These are phyloP conservation scores for Ascaphus truei DNA, from an alignment of 2,113 vertebrate genomes.

Conservation along the genomic window DNA sequence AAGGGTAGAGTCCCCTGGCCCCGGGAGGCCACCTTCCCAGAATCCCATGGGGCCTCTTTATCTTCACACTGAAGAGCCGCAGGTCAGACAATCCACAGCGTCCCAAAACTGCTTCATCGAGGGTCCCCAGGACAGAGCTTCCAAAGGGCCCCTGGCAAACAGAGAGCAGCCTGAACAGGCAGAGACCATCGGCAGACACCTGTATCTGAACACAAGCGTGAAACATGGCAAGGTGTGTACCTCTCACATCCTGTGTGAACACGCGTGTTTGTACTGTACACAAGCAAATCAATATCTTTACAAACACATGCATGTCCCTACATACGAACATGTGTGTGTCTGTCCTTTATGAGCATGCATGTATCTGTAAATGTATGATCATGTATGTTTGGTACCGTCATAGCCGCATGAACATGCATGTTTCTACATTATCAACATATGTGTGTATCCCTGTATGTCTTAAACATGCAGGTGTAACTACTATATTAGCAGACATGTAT, in stretches of 20 bases:
- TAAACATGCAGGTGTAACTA: no score
- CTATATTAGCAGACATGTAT: no score
- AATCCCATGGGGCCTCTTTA: not conserved
- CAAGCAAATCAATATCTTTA: no score
- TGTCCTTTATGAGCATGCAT: not conserved
- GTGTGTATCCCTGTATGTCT: no score
- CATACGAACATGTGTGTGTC: no score
- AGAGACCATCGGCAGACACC: slow-evolving; percentile 35
- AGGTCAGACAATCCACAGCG: not conserved
- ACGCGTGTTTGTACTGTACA: not conserved
- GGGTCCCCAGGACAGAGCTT: no score
- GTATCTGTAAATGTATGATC: not conserved
- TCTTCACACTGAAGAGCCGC: not conserved
- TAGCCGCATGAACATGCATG: no score
- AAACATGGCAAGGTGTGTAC: slow-evolving; percentile 49
- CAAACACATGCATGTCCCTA: no score
- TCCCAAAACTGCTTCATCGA: slow-evolving; percentile 41
- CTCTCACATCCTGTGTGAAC: not conserved
- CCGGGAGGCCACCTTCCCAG: not conserved
- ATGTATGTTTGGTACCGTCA: no score
- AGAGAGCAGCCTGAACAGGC: slow-evolving; percentile 19
- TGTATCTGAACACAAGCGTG: slow-evolving; percentile 38
- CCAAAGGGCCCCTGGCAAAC: not conserved
- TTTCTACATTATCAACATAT: no score
- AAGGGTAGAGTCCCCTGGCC: not conserved